Percentiles rank a stretch among this genome's conserved stretches.
Evolutionary conservation across 2,888 invertebrate species (phyloP).

Genomic region (Sussaba pulchella): DNA sequence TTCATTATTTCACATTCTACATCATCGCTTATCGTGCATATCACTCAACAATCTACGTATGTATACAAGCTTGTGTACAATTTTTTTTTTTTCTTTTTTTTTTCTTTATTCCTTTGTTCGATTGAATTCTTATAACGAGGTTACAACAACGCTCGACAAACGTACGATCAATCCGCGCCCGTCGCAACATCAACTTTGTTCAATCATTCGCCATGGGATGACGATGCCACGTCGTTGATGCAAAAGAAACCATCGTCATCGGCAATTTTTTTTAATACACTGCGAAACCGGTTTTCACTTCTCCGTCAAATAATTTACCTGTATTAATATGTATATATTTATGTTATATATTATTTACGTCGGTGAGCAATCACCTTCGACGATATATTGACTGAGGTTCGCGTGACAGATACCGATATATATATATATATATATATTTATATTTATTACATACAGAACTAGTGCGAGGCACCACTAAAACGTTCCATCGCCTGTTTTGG

Average conservation of each 20-base stretch:
- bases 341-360: conserved; percentile 65
- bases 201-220: conserved; percentile 44
- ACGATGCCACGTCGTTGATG: too few species aligned
- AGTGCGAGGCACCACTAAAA: conserved; percentile 54
- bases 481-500: conserved; percentile 66
- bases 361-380: conserved; percentile 60
- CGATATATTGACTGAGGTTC: conserved; percentile 65
- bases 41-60: conserved; percentile 49
- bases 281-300: conserved; percentile 14
- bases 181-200: conserved; percentile 57
- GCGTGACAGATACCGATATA: conserved; percentile 28
- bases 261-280: too few species aligned
- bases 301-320: conserved; percentile 61
- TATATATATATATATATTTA: conserved; percentile 50
- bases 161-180: conserved; percentile 30
- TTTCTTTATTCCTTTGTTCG: not conserved
- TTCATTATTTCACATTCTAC: not conserved
- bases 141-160: conserved; percentile 42
- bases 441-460: conserved; percentile 31
- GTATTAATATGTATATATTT: conserved; percentile 64
- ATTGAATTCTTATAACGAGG: not conserved
- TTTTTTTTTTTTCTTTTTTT: conserved; percentile 11
- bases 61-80: conserved; percentile 44
- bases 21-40: conserved; percentile 39
- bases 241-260: too few species aligned